phyloP scores from a whole-genome alignment of 2,888 invertebrate genomes.

The Drosophila monieri region DNA sequence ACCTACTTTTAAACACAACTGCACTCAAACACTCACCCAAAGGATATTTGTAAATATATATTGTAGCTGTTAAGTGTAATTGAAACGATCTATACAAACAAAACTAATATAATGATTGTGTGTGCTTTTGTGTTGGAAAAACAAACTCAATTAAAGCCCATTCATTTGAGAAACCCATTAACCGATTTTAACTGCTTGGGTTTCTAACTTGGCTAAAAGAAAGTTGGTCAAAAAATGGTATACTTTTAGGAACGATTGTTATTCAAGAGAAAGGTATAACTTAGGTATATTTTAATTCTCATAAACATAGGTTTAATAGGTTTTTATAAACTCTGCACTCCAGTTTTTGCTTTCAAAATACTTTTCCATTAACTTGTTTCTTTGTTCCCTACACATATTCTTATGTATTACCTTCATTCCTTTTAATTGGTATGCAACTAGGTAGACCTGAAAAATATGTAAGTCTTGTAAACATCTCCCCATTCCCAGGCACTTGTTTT shows the following conservation, averaged over 20 bases:
- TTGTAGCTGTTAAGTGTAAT: slow-evolving; percentile 66
- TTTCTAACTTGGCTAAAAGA: slow-evolving; percentile 4
- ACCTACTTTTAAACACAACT: slow-evolving; percentile 22
- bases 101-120: slow-evolving; percentile 26
- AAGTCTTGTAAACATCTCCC: slow-evolving; percentile 17
- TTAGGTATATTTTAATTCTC: too few relatives aligned
- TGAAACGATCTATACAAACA: slow-evolving; percentile 48
- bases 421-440: slow-evolving; percentile 13
- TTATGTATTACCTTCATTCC: slow-evolving; percentile 4
- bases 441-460: slow-evolving; percentile 4
- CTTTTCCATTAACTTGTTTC: not conserved
- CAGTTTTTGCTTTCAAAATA: not conserved
- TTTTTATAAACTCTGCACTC: too few relatives aligned
- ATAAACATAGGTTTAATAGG: too few relatives aligned
- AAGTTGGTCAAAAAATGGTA: not conserved
- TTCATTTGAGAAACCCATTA: slow-evolving; percentile 27
- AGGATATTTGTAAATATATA: slow-evolving; percentile 73
- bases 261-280: not conserved
- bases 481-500: slow-evolving; percentile 8
- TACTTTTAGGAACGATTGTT: not conserved
- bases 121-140: slow-evolving; percentile 64
- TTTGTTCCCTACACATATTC: slow-evolving; percentile 19
- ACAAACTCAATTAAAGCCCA: slow-evolving; percentile 32
- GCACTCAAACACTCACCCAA: slow-evolving; percentile 36
- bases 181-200: slow-evolving; percentile 19